phyloP scores from a whole-genome alignment of 2,797 vertebrate species.

The Siniperca obscura region DNA sequence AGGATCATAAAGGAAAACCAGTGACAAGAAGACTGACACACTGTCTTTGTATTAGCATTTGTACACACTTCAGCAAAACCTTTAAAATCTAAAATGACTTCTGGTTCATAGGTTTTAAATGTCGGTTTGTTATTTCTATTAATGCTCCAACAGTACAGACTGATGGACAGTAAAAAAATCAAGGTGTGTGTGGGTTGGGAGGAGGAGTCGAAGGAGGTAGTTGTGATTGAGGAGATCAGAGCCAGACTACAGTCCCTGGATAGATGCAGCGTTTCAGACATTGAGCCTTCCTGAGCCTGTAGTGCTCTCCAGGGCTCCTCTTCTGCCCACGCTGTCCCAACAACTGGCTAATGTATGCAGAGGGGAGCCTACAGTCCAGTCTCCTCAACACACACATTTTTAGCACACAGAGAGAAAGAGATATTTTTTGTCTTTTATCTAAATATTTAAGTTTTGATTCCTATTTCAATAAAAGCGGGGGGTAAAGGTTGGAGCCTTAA shows the following conservation, averaged over 20 bases:
- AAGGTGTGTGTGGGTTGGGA: slow-evolving; percentile 46
- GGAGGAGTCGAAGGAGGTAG: slow-evolving; percentile 24
- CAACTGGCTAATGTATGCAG: slow-evolving; percentile 54
- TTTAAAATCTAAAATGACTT: not conserved
- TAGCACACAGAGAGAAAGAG: not conserved
- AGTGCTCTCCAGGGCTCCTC: slow-evolving; percentile 67
- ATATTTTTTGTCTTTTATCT: not conserved
- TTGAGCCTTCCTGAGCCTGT: slow-evolving; percentile 55
- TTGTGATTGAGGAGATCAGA: slow-evolving; percentile 56
- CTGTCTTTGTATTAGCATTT: not conserved
- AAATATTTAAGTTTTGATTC: not conserved
- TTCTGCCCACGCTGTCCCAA: slow-evolving; percentile 67
- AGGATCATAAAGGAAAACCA: slow-evolving; percentile 17
- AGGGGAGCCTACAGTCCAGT: slow-evolving; percentile 25
- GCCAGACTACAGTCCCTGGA: slow-evolving; percentile 54
- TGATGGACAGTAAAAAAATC: slow-evolving; percentile 25
- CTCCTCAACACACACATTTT: slow-evolving; percentile 26
- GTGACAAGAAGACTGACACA: not conserved
- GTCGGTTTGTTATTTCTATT: not conserved
- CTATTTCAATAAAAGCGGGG: not conserved
- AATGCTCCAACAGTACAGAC: not conserved
- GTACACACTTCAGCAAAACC: not conserved
- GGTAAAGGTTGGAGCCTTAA: not conserved
- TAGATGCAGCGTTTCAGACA: slow-evolving; percentile 63
- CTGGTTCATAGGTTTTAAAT: not conserved